A percentile compares a stretch with the other conserved stretches of the same genome.
Conservation (phyloP, 2,888 invertebrate genomes). For the Hedya salicella region DNA sequence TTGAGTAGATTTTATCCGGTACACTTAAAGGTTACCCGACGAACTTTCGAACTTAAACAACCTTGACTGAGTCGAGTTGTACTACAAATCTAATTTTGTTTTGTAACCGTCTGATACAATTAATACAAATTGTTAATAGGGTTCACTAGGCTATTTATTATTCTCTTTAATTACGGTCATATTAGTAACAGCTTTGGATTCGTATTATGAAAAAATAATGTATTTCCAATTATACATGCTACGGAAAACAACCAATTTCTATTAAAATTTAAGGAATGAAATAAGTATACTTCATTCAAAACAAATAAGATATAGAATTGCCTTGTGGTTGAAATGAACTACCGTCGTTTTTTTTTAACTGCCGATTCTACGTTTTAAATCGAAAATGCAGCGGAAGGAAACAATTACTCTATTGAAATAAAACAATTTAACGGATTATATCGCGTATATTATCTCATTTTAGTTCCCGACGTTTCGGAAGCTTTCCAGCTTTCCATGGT, state of each 20-base stretch:
- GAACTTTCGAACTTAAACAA: conserved; percentile 46
- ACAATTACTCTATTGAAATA: conserved; percentile 55
- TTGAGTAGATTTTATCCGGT: conserved; percentile 54
- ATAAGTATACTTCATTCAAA: neutral
- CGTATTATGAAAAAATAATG: conserved; percentile 21
- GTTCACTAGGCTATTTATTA: conserved; percentile 32
- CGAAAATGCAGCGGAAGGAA: conserved; percentile 52
- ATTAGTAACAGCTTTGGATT: conserved; percentile 23
- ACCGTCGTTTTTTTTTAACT: conserved; percentile 44
- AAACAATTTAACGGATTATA: too few relatives aligned
- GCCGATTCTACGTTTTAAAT: conserved; percentile 48
- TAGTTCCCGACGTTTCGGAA: too few relatives aligned
- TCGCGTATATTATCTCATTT: too few relatives aligned
- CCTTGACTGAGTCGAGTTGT: conserved; percentile 43
- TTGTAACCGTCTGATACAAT: conserved; percentile 26
- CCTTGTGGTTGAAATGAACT: neutral
- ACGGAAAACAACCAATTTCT: neutral
- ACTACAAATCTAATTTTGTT: conserved; percentile 45
- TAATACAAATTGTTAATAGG: conserved; percentile 38
- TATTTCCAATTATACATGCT: conserved; percentile 3
- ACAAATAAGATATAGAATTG: neutral
- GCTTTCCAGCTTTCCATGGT: too few relatives aligned
- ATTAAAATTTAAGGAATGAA: neutral
- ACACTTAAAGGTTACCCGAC: conserved; percentile 55
- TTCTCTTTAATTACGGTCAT: conserved; percentile 12